Evolutionary conservation across 2,797 vertebrate species (phyloP), one percentile per base, ranked within the genome.

Genomic region (Cynopterus sphinx): DNA sequence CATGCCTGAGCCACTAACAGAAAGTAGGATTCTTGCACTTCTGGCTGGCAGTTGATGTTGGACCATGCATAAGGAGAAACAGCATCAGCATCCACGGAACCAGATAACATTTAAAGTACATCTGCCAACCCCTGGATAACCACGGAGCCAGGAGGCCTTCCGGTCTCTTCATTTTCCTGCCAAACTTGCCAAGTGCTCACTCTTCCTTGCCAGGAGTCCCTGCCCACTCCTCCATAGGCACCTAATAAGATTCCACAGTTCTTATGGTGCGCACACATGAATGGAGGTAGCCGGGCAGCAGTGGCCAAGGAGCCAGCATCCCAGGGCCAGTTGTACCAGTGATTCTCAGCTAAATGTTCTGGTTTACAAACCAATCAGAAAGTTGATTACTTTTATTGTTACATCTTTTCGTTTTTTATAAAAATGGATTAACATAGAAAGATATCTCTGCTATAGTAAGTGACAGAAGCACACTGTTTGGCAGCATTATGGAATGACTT

Each of bases 241-340:
- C 87, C 71, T 87, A 77, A 46, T 16, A 31, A 71, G 68, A 86
- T 73, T 94, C 93, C 84, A 75, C 9, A 26, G 67, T 86, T 94
- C 57, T 71, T 7, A 61, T n/a, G 6, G 31, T 61, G 71, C 83
- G 33, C 3, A 28, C 2, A 61, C 24, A 22, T 19, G 39, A 86
- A 0, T 1, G 6, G 21, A 63, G 63, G 16, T 21, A n/a, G n/a
- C 3, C 91, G 83, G 87, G 4, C 81, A 57, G 17, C 41, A 4
- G 5, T 17, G 31, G n/a, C 71, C 65, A 24, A n/a, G 92, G 68
- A 82, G 68, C 9, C 82, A 83, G 19, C 78, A 77, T 82, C 73
- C 24, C 86, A 57, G 28, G 15, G 24, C 43, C 31, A 31, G 79
- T 33, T 12, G 13, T 13, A 33, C 88, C 78, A 2, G 10, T 10